Evolutionary conservation across 1,140 invertebrate species (phyloP), one percentile per base, ranked within the genome.

Genomic region (Gonioctena quinquepunctata): DNA sequence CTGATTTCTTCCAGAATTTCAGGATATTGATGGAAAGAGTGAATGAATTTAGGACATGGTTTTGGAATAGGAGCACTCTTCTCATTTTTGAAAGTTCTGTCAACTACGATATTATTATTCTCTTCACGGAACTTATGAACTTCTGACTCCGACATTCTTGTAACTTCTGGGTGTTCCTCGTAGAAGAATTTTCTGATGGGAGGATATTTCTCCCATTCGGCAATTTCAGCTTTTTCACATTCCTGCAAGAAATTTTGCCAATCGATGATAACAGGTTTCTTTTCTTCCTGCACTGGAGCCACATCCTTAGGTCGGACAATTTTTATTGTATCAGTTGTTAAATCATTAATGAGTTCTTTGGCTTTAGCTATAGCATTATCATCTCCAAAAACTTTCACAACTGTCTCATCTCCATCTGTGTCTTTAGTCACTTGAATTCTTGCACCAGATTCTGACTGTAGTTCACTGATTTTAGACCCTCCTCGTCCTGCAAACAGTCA

Each of bases 131-230:
- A 90, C 59, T 84, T 71, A 3, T 84, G 82, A 0, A 92, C 92
- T 76, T 94, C 85, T 13, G 85, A 83, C 1, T 82, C 67, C 25
- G 86, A 78, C 87, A 96, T 90, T 18, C 86, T 86, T 18, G 88
- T 83, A 2, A 97, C 88, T 71, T 84, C 84, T 0, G 89, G 88
- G 78, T 92, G 87, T 86, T 97, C 95, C 72, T 88, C 83, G 77
- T 97, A 98, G 79, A 97, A 96, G 76, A 95, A 84, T 83, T 96
- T 97, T 2, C 87, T 84, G 13, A 96, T 86, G 2, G 86, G 83
- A 1, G 91, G 90, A 18, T 89, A 84, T 68, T 88, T 85, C 1
- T 87, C 85, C 87, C 89, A 93, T 67, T 87, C 87, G 59, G 84
- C 83, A 61, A 86, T 83, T 64, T 87, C 85, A 6, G 78, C 80